These are phyloP conservation scores for Tortricodes alternella DNA, from an alignment of 2,888 invertebrate species.

Conservation along the genomic window DNA sequence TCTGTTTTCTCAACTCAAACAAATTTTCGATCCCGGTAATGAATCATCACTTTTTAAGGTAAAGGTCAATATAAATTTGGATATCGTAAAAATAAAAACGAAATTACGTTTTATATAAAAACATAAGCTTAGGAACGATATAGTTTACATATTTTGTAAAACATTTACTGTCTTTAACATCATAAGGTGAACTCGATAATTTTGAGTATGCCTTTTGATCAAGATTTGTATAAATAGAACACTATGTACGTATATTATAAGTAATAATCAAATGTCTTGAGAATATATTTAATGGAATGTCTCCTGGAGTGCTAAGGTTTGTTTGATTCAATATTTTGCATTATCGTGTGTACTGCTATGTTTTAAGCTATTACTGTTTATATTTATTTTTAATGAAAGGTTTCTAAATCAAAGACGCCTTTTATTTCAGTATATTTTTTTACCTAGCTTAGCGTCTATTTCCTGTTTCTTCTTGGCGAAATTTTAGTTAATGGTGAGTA, in stretches of 20 bases:
- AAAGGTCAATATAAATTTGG: too few relatives aligned
- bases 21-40: too few relatives aligned
- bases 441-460: too few relatives aligned
- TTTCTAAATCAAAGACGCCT: too few relatives aligned
- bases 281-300: conserved; percentile 46
- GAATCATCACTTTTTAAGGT: too few relatives aligned
- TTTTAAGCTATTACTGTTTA: conserved; percentile 61
- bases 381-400: conserved; percentile 56
- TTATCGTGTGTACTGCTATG: conserved; percentile 65
- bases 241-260: background rate
- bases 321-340: conserved; percentile 44
- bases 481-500: too few relatives aligned
- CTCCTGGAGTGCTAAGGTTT: conserved; percentile 38
- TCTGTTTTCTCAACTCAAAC: too few relatives aligned
- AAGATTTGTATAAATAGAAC: background rate
- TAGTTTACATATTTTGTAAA: background rate
- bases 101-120: too few relatives aligned
- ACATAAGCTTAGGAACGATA: too few relatives aligned
- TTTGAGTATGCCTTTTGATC: conserved; percentile 15
- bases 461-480: too few relatives aligned
- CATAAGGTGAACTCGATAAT: conserved; percentile 10
- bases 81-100: too few relatives aligned
- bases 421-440: too few relatives aligned
- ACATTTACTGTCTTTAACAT: background rate
- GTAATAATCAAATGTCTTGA: background rate